phyloP scores from a whole-genome alignment of 2,797 vertebrate species.

The Peromyscus aztecus region DNA sequence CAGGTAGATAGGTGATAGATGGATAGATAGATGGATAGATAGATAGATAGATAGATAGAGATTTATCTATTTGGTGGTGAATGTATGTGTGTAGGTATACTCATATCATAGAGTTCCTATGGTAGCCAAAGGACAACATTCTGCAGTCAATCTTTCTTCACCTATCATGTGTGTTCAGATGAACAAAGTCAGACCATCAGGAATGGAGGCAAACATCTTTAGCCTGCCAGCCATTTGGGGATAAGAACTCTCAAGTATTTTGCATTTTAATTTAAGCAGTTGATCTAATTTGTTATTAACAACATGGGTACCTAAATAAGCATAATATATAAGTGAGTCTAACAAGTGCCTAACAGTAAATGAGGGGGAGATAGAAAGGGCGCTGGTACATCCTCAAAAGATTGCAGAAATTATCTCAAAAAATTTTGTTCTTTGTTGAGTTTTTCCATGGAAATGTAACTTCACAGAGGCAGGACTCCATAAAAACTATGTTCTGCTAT shows the following conservation, averaged over 20 bases:
- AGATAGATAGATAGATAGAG: neutral
- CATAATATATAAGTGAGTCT: neutral
- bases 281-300: neutral
- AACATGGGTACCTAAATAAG: neutral
- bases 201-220: neutral
- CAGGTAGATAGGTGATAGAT: too few relatives aligned
- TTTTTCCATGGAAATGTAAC: neutral
- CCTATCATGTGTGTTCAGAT: neutral
- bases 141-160: neutral
- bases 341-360: neutral
- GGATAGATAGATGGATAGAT: neutral
- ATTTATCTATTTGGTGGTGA: neutral
- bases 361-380: neutral
- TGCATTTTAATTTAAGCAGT: neutral
- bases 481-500: neutral
- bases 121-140: neutral
- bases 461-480: neutral
- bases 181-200: neutral
- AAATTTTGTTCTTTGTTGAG: neutral
- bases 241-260: neutral
- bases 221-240: rapidly evolving
- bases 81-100: neutral
- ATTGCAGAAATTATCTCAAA: neutral
- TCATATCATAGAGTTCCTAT: too few relatives aligned
- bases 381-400: neutral